These are phyloP conservation scores for Linepithema humile DNA, from an alignment of 1,140 invertebrate genomes.

Conservation along the genomic window DNA sequence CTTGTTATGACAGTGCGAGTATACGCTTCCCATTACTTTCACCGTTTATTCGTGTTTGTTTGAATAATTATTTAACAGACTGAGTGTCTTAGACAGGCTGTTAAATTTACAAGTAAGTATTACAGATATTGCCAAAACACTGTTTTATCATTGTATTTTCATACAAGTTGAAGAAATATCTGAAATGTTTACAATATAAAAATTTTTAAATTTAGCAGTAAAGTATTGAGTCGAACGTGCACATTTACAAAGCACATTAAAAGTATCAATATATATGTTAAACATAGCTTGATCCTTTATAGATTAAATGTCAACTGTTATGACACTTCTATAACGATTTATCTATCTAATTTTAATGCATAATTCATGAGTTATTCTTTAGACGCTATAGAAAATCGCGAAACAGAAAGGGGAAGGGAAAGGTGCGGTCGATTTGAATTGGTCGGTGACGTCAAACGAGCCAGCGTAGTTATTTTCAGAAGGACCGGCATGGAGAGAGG, in stretches of 20 bases:
- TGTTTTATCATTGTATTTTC: not conserved
- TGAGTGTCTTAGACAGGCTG: not conserved
- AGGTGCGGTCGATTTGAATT: slow-evolving; percentile 64
- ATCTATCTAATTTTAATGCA: not conserved
- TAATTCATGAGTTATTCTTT: not conserved
- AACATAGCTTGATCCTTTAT: not conserved
- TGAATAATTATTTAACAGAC: slow-evolving; percentile 29
- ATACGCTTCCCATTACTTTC: slow-evolving; percentile 28
- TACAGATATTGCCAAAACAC: not conserved
- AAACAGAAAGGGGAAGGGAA: slow-evolving; percentile 31
- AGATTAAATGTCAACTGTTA: not conserved
- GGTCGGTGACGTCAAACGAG: slow-evolving; percentile 77
- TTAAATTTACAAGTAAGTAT: slow-evolving; percentile 1
- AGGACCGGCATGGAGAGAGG: slow-evolving; percentile 65
- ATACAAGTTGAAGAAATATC: not conserved
- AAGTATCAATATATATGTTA: not conserved
- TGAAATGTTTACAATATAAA: not conserved
- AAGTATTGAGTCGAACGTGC: not conserved
- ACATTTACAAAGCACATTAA: not conserved
- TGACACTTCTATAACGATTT: too few relatives aligned
- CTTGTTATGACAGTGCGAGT: slow-evolving; percentile 42
- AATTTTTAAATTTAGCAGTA: not conserved
- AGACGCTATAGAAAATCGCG: slow-evolving; percentile 66
- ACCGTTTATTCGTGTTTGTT: not conserved
- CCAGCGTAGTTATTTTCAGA: slow-evolving; percentile 79